These are phyloP conservation scores for Cassiopea andromeda DNA, from an alignment of 30 jellyfish, hydroid and myxozoan species.

Conservation along the genomic window DNA sequence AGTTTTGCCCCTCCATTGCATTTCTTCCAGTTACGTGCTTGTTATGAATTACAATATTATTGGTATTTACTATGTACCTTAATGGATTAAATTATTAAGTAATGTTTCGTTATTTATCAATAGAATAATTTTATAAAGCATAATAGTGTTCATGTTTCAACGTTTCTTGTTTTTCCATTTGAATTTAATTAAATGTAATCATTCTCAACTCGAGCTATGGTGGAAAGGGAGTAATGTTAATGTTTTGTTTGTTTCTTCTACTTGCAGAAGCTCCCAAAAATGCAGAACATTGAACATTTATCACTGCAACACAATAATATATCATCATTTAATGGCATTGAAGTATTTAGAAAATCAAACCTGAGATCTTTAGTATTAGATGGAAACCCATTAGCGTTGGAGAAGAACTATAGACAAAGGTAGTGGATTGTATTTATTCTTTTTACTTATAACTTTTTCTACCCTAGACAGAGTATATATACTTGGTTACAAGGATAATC, in stretches of 20 bases:
- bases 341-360: conserved; percentile 56
- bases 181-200: background rate
- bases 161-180: no score
- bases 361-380: conserved; percentile 73
- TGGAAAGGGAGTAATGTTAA: background rate
- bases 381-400: conserved; percentile 93
- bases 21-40: no score
- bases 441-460: background rate
- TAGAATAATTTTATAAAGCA: no score
- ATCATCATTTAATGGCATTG: conserved; percentile 69
- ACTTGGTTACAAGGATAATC: no score
- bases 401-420: conserved; percentile 83
- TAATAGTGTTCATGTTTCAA: no score
- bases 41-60: no score
- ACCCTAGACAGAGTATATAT: no score
- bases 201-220: background rate
- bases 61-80: no score
- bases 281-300: conserved; percentile 77
- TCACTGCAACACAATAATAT: conserved; percentile 92
- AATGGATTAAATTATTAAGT: no score
- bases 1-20: no score
- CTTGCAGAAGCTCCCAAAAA: conserved; percentile 80
- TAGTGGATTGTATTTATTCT: conserved; percentile 13
- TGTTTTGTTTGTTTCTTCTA: background rate
- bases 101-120: no score